Evolutionary conservation across 2,113 vertebrate species (phyloP), one percentile per base, ranked within the genome.

Genomic region (Austrofundulus limnaeus): DNA sequence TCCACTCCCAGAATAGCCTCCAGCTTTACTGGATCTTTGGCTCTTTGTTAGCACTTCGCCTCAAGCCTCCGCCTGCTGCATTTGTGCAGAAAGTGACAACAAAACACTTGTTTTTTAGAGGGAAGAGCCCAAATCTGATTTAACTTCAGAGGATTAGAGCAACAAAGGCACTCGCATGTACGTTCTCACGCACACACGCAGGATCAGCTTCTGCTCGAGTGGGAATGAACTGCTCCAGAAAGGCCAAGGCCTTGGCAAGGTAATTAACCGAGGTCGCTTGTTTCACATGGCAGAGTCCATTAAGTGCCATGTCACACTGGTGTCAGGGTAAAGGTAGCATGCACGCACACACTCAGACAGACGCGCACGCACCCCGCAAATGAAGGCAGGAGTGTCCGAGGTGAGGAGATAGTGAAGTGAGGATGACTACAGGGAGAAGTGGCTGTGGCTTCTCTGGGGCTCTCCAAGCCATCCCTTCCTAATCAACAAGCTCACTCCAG

Each of bases 241-340:
- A 89, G 85, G 87, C 87, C 87, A 84, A 76, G 83, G 82, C 87
- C 80, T 80, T 88, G 83, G 86, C 75, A 75, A 85, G 84, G 86
- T 88, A 87, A 89, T 89, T 88, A 89, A 90, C 80, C 65, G 71
- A 69, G 79, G 88, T 78, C 59, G 80, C 88, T 88, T 87, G 88
- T 90, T 89, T 90, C 86, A 89, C 87, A 89, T 85, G 85, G 85
- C 88, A 85, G 86, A 89, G 85, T 88, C 86, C 85, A 87, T 89
- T 88, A 89, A 86, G 84, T 79, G 82, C 79, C 85, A 74, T 86
- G 85, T 88, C 87, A 90, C 81, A 72, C 70, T 85, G 87, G 85
- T 87, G 87, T 89, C 85, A 85, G 88, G 80, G 77, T 85, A 86
- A 83, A 86, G 84, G 83, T 77, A 87, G 65, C 12, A 24, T 63